phyloP scores from a whole-genome alignment of 92 coral and sea anemone species.

The Bergia sp. region DNA sequence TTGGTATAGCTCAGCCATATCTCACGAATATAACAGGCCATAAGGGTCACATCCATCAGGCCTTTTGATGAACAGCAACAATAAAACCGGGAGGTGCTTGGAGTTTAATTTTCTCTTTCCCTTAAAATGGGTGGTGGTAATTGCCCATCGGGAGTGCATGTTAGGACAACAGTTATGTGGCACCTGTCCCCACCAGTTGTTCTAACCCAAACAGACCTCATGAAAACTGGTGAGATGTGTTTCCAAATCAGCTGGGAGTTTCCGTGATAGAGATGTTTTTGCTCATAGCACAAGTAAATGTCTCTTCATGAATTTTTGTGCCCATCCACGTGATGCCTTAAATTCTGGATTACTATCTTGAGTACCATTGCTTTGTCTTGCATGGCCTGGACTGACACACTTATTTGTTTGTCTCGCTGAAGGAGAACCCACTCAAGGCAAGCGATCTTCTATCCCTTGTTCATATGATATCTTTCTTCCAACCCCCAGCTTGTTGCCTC shows the following conservation, averaged over 20 bases:
- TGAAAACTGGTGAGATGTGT: background rate
- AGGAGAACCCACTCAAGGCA: constrained; percentile 23
- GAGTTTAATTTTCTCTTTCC: constrained; percentile 21
- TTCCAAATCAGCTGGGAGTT: constrained; percentile 17
- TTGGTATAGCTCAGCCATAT: constrained; percentile 33
- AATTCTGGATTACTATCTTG: constrained; percentile 9
- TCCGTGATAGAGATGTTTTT: constrained; percentile 10
- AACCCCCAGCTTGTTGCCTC: constrained; percentile 23
- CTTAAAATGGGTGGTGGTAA: constrained; percentile 41
- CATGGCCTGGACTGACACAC: constrained; percentile 5
- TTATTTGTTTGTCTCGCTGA: background rate
- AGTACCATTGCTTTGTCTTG: constrained; percentile 23
- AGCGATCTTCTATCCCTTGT: constrained; percentile 10
- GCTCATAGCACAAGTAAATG: constrained; percentile 11
- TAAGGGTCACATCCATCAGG: constrained; percentile 30
- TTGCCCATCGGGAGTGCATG: constrained; percentile 35
- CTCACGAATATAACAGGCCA: constrained; percentile 22
- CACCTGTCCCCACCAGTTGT: constrained; percentile 25
- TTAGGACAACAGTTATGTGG: constrained; percentile 28
- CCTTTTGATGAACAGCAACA: constrained; percentile 13
- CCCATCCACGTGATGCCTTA: constrained; percentile 13
- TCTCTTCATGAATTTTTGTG: constrained; percentile 14
- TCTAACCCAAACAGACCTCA: background rate
- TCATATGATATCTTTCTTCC: constrained; percentile 30
- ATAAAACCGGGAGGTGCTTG: constrained; percentile 37